Base-by-base conservation (phyloP, 2,113 vertebrate species). In the Chloropsis cyanopogon region DNA sequence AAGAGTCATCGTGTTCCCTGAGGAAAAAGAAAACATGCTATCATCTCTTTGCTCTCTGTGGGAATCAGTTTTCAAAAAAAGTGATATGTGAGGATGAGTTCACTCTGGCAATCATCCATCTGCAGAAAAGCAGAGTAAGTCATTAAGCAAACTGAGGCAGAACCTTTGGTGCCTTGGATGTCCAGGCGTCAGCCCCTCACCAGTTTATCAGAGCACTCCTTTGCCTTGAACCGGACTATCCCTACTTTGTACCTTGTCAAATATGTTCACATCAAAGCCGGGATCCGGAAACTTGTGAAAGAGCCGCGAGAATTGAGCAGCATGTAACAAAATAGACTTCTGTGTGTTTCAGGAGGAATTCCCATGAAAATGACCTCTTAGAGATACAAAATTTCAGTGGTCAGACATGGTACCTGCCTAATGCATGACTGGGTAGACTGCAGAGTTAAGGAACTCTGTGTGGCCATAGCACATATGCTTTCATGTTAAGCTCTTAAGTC, bases 1-100 rank as follows among this genome's bases (percentile, higher is more conserved):
- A 69, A 85, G 59, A 70, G 42, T 91, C n/a, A 50, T 59, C 46
- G 15, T 1, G 4, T 24, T 87, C 87, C 76, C 87, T 46, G 66
- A 91, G 79, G 84, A 86, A 84, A 90, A 94, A 61, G 66, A 92
- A 92, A 89, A 88, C 56, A 82, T 2, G 0, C 29, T 47, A 78
- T 81, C 69, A 52, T 95, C 72, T 95, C 50, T 85, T 92, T 94
- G 79, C 87, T 88, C 83, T 94, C 90, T 54, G 8, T 53, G 59
- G 66, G 87, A 93, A 86, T 76, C 64, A 41, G 54, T 81, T 94
- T 93, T 82, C 78, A 90, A 91, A 94, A 29, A 50, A 83, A 77
- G 41, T 70, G 29, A 72, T 82, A 93, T 61, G 82, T 56, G 60
- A 92, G 49, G 81, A 95, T 69, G 78, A 68, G 37, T 91, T 93